phyloP scores from a whole-genome alignment of 2,113 vertebrate species.

The Garra rufa region DNA sequence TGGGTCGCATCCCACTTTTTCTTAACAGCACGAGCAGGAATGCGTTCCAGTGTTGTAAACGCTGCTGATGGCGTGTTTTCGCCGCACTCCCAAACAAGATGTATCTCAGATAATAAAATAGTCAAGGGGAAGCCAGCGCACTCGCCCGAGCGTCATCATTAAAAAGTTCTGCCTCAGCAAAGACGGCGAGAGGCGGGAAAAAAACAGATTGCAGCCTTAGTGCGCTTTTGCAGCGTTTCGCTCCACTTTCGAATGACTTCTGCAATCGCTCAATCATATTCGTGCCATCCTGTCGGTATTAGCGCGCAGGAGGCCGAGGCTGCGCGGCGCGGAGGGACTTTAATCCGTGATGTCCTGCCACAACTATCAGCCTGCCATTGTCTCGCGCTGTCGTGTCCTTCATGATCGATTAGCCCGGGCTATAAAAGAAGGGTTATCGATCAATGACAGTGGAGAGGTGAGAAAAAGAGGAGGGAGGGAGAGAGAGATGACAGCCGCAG shows the following conservation, averaged over 20 bases:
- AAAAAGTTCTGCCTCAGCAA: conserved; percentile 67
- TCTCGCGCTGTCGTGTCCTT: conserved; percentile 62
- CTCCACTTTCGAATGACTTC: conserved; percentile 55
- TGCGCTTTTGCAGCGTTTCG: conserved; percentile 45
- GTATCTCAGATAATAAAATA: conserved; percentile 45
- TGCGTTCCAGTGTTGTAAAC: conserved; percentile 44
- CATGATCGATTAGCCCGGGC: conserved; percentile 65
- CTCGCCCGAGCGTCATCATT: conserved; percentile 55
- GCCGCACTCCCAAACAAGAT: conserved; percentile 11
- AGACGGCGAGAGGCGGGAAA: conserved; percentile 38
- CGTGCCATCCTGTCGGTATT: conserved; percentile 43
- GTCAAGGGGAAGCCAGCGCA: conserved; percentile 31
- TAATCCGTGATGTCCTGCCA: conserved; percentile 63
- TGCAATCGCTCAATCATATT: conserved; percentile 59
- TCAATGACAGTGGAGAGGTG: conserved; percentile 61
- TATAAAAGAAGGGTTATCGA: conserved; percentile 68
- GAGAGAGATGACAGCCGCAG: conserved; percentile 53
- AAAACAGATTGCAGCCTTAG: conserved; percentile 54
- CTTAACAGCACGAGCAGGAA: conserved; percentile 47
- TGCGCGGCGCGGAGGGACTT: conserved; percentile 44
- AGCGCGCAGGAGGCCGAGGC: conserved; percentile 38
- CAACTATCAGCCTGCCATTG: conserved; percentile 61
- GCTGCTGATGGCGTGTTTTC: conserved; percentile 53
- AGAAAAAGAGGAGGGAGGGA: conserved; percentile 30
- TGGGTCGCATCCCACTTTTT: conserved; percentile 51